These are phyloP conservation scores for Sogatella furcifera DNA, from an alignment of 1,140 invertebrate species.

Conservation along the genomic window DNA sequence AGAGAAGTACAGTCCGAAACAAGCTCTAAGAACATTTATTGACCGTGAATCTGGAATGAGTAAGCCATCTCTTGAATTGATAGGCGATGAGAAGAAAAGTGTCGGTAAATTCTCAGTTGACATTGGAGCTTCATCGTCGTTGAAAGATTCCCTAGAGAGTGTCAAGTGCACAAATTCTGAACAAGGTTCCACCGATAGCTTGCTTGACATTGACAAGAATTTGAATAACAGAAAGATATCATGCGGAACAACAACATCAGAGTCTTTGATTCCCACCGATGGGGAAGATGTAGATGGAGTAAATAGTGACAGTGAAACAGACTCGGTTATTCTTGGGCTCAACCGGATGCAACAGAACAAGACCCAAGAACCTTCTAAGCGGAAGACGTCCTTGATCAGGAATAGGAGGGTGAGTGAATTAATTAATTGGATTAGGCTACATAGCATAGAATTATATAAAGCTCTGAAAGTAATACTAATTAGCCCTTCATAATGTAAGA, in stretches of 20 bases:
- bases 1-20: neutral
- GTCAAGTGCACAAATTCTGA: constrained; percentile 3
- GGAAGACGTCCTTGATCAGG: constrained; percentile 15
- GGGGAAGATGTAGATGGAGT: constrained; percentile 9
- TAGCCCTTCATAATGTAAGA: too few relatives aligned
- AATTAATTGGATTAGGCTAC: too few relatives aligned
- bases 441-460: too few relatives aligned
- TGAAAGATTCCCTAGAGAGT: neutral
- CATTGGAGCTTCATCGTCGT: neutral
- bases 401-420: constrained; percentile 18
- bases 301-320: constrained; percentile 12
- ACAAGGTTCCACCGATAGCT: constrained; percentile 21
- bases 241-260: constrained; percentile 18
- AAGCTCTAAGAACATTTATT: neutral
- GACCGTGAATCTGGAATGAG: neutral
- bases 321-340: constrained; percentile 7
- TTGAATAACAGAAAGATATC: constrained; percentile 14
- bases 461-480: too few relatives aligned
- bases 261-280: constrained; percentile 15
- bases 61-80: neutral
- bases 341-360: neutral
- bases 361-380: constrained; percentile 1
- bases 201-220: constrained; percentile 21
- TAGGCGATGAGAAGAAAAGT: neutral
- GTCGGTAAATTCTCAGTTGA: neutral